A percentile compares a stretch with the other conserved stretches of the same genome.
These are phyloP conservation scores for Argopecten irradians DNA, from an alignment of 1,140 invertebrate species.

Conservation along the genomic window DNA sequence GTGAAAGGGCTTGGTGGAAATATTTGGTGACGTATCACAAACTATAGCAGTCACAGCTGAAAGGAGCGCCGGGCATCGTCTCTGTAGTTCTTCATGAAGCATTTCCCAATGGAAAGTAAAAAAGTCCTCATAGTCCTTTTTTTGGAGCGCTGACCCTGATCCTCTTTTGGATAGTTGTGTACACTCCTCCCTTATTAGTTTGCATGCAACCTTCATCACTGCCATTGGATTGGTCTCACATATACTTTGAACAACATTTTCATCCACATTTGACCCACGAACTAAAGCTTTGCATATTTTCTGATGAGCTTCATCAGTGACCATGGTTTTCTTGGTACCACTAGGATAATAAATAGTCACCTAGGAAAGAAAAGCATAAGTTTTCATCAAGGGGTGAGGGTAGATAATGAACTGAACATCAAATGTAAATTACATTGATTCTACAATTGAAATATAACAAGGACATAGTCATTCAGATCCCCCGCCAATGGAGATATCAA, in stretches of 20 bases:
- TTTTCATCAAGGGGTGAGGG: background rate
- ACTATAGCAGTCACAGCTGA: constrained; percentile 27
- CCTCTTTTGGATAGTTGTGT: constrained; percentile 28
- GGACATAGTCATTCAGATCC: too few species aligned
- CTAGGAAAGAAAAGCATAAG: background rate
- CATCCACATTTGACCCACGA: background rate
- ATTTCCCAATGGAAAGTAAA: constrained; percentile 30
- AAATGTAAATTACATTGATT: too few species aligned
- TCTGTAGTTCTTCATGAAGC: constrained; percentile 27
- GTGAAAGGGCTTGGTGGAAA: constrained; percentile 4
- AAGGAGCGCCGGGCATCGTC: background rate
- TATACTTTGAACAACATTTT: constrained; percentile 16
- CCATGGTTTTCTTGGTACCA: constrained; percentile 21
- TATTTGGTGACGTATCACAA: background rate
- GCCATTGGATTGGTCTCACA: background rate
- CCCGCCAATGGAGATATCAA: too few species aligned
- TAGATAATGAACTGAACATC: too few species aligned
- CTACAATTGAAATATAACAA: too few species aligned
- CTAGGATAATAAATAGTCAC: constrained; percentile 25
- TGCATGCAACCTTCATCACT: background rate
- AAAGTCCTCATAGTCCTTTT: constrained; percentile 25
- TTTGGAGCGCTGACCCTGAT: background rate
- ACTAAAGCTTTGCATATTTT: constrained; percentile 30
- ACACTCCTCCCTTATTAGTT: constrained; percentile 7
- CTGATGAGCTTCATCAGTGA: background rate